Percentiles rank a stretch among this genome's conserved stretches.
Conservation (phyloP, 2,888 invertebrate species). For the Byasa hedistus region DNA sequence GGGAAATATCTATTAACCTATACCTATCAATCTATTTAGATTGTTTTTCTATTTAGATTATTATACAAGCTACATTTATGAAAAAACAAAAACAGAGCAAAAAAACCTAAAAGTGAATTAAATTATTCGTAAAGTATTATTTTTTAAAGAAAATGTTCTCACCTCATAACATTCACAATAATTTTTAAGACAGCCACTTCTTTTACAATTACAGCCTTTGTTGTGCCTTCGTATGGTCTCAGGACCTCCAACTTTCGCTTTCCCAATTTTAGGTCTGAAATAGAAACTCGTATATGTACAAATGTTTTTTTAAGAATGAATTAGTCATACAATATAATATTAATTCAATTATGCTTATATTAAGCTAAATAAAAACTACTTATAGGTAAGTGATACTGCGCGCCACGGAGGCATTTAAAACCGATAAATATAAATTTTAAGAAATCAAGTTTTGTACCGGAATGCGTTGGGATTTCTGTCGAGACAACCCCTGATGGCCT, state of each 20-base stretch:
- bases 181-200: slow-evolving; percentile 98
- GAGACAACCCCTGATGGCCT: slow-evolving; percentile 95
- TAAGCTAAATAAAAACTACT: too few relatives aligned
- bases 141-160: slow-evolving; percentile 15
- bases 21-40: too few relatives aligned
- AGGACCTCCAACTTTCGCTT: slow-evolving; percentile 86
- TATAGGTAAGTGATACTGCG: too few relatives aligned
- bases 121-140: too few relatives aligned
- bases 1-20: too few relatives aligned
- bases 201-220: slow-evolving; percentile 99
- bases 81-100: too few relatives aligned
- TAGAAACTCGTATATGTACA: not conserved
- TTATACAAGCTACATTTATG: too few relatives aligned
- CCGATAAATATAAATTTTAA: slow-evolving; percentile 13
- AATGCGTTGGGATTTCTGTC: slow-evolving; percentile 99
- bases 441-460: slow-evolving; percentile 62
- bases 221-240: slow-evolving; percentile 91
- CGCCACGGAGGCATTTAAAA: too few relatives aligned
- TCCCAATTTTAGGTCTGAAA: slow-evolving; percentile 96
- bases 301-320: not conserved
- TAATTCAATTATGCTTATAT: too few relatives aligned
- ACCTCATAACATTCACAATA: slow-evolving; percentile 99
- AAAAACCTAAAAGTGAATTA: too few relatives aligned
- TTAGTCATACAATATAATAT: too few relatives aligned
- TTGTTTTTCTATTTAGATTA: too few relatives aligned